A percentile compares a stretch with the other conserved stretches of the same genome.
These are phyloP conservation scores for Harpagoxenus sublaevis DNA, from an alignment of 2,888 invertebrate genomes.

Conservation along the genomic window DNA sequence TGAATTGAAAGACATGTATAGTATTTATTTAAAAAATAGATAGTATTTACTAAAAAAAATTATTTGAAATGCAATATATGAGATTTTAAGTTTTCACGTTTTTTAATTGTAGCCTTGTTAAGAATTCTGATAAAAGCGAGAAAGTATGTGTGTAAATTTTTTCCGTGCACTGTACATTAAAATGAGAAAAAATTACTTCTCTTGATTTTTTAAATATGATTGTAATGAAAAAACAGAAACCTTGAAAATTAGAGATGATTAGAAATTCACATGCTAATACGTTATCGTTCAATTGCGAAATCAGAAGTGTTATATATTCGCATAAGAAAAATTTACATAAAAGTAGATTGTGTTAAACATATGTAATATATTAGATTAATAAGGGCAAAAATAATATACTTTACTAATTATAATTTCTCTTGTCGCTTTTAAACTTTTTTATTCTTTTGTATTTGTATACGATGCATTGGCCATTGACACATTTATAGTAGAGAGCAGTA, in stretches of 20 bases:
- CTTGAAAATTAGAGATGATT: not conserved
- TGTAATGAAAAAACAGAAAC: not conserved
- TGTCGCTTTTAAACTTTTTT: conserved; percentile 29
- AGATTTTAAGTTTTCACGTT: not conserved
- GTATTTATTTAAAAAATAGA: not conserved
- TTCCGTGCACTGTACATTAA: not conserved
- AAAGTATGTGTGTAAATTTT: not conserved
- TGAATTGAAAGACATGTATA: not conserved
- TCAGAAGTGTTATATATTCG: not conserved
- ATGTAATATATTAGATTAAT: conserved; percentile 14
- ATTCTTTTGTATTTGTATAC: conserved; percentile 37
- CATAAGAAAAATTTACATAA: not conserved
- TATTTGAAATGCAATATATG: not conserved
- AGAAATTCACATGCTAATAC: not conserved
- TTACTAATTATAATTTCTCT: conserved; percentile 33
- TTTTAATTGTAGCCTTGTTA: not conserved
- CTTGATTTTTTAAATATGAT: not conserved
- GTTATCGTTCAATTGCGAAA: not conserved
- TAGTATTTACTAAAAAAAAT: not conserved
- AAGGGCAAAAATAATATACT: conserved; percentile 26
- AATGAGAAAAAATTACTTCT: not conserved
- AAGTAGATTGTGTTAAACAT: not conserved
- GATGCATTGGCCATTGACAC: conserved; percentile 45
- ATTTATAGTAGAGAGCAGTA: conserved; percentile 40
- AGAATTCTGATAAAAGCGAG: not conserved